Evolutionary conservation across 2,113 vertebrate genomes (phyloP).

Genomic region (Rhinoptilus africanus): DNA sequence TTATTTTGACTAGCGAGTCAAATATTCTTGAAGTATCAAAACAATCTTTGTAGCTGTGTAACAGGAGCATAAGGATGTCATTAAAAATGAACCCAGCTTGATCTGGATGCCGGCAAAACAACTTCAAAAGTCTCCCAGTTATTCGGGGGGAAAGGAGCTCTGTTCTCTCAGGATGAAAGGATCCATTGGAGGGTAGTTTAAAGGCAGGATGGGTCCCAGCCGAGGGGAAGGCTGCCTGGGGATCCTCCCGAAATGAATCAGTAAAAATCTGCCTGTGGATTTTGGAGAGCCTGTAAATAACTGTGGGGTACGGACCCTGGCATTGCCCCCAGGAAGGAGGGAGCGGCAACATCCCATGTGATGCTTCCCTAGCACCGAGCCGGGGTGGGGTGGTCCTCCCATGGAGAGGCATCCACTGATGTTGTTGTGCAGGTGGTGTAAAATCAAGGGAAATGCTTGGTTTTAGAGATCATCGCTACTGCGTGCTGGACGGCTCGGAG

Average conservation of each 20-base stretch:
- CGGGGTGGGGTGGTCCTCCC: not conserved
- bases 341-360: rapidly evolving
- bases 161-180: not conserved
- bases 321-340: not conserved
- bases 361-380: too few relatives aligned
- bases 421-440: rapidly evolving
- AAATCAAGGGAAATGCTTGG: rapidly evolving
- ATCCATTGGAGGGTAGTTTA: not conserved
- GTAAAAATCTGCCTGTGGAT: not conserved
- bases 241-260: not conserved
- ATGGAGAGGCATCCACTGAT: rapidly evolving
- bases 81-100: conserved; percentile 7
- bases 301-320: rapidly evolving
- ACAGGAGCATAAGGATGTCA: not conserved
- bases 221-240: not conserved
- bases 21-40: conserved; percentile 35
- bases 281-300: not conserved
- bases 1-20: conserved; percentile 5
- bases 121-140: conserved; percentile 23
- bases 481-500: not conserved
- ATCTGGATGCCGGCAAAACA: conserved; percentile 27
- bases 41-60: conserved; percentile 33
- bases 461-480: rapidly evolving
- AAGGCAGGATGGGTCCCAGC: not conserved
- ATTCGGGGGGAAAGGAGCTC: not conserved